Conservation (phyloP, 2,888 invertebrate genomes). For the Onchidella celtica region DNA sequence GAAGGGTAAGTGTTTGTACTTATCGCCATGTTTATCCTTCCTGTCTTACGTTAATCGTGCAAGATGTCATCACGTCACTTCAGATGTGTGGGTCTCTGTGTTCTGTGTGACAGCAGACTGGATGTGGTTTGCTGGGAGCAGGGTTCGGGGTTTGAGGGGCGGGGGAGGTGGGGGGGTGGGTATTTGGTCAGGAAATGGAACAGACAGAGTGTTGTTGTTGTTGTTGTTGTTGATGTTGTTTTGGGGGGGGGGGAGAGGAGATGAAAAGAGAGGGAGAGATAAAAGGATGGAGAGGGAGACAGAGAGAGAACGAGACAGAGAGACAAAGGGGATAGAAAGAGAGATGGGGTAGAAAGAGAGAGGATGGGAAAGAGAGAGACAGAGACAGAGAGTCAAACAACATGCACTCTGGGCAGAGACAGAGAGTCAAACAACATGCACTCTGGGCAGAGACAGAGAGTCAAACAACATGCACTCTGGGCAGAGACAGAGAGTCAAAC, state of each 20-base stretch:
- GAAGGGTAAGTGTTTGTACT: no score
- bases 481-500: no score
- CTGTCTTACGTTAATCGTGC: no score
- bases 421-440: no score
- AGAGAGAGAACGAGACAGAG: neutral
- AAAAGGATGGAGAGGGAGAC: neutral
- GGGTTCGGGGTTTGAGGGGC: neutral
- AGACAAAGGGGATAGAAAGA: slow-evolving; percentile 6
- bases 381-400: no score
- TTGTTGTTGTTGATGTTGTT: neutral
- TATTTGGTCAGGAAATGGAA: no score
- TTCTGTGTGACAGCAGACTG: neutral
- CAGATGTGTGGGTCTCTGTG: neutral
- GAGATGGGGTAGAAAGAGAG: neutral
- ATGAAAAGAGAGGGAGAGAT: neutral
- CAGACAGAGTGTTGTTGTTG: no score
- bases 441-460: no score
- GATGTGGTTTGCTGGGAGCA: neutral
- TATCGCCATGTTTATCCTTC: no score
- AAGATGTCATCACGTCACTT: no score
- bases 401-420: no score
- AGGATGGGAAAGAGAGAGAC: neutral
- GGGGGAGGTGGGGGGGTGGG: neutral
- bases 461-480: no score
- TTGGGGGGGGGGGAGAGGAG: neutral